Conservation (phyloP, 1,140 invertebrate genomes). For the Monochamus saltuarius region DNA sequence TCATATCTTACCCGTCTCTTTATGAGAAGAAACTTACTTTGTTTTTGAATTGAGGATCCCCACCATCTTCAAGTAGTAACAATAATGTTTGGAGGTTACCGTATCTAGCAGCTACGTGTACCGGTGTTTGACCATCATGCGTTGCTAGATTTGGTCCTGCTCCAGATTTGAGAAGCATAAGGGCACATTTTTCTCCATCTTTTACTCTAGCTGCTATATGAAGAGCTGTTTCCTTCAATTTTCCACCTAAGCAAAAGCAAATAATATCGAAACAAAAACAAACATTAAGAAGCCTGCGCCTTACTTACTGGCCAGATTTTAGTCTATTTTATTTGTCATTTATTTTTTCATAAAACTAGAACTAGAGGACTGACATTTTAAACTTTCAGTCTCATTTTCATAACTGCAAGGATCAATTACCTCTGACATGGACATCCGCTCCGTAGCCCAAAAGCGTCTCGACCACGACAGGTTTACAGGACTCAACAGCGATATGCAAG, state of each 20-base stretch:
- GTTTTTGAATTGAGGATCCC: slow-evolving; percentile 85
- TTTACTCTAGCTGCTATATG: slow-evolving; percentile 92
- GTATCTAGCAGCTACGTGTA: slow-evolving; percentile 87
- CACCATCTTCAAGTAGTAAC: slow-evolving; percentile 85
- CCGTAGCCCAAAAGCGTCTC: slow-evolving; percentile 95
- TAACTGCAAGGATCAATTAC: slow-evolving; percentile 43
- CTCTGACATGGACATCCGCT: slow-evolving; percentile 94
- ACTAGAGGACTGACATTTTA: too few species aligned
- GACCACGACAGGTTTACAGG: slow-evolving; percentile 91
- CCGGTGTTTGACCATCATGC: slow-evolving; percentile 91
- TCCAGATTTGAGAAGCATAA: slow-evolving; percentile 97
- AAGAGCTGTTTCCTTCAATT: slow-evolving; percentile 86
- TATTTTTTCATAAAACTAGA: too few species aligned
- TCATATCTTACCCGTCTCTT: background rate
- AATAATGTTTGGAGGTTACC: slow-evolving; percentile 85
- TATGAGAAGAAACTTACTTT: slow-evolving; percentile 63
- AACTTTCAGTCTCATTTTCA: background rate
- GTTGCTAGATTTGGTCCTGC: slow-evolving; percentile 91
- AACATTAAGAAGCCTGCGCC: too few species aligned
- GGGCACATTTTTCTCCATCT: slow-evolving; percentile 92
- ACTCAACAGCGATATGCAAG: slow-evolving; percentile 97
- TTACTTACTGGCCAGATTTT: too few species aligned
- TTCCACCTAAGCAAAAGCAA: slow-evolving; percentile 62
- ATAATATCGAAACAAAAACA: background rate
- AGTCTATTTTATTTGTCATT: too few species aligned